Base-by-base conservation (phyloP, 1,140 invertebrate species). In the Saccostrea echinata region DNA sequence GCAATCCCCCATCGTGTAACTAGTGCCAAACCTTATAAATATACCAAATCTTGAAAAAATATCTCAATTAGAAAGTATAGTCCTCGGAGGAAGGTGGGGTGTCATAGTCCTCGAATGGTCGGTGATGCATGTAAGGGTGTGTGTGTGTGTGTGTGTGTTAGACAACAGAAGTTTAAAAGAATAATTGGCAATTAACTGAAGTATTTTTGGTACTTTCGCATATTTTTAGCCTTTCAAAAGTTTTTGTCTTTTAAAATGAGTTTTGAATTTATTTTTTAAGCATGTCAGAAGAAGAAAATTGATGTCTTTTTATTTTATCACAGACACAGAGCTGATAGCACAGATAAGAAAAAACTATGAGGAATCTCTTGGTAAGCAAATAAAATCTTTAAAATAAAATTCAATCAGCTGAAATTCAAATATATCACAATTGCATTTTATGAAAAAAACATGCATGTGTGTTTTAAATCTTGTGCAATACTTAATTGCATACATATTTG, bases 301-400 rank as follows among this genome's bases (percentile, higher is more conserved):
- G 18, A 13, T 57, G 55, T 57, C 13, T 43, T 43, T 43, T 43
- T 43, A 43, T 21, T 57, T 57, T 57, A 57, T 57, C 9, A 57
- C 55, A 57, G 55, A 57, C 55, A 57, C 9, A 57, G 55, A 57
- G 55, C 55, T 57, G 55, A 57, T 57, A 57, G 55, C 55, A 57
- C 55, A 57, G 55, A 57, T 57, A 57, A 57, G 55, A 57, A 57
- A 18, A 57, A 57, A 57, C 55, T 57, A 55, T 55, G 55, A 57
- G 3, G 13, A 57, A 57, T 55, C 55, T 57, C 55, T 57, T 57
- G 55, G 55, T 57, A 57, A 57, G 55, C 21, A 43, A 43, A 43
- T 43, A 43, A 43, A 43, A 43, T 43, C 43, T 43, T 43, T 55
- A 55, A 55, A 55, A 18, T 16, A 55, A 16, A 55, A 55, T 55